Percentiles rank a stretch among this genome's conserved stretches.
Evolutionary conservation across 2,797 vertebrate genomes (phyloP).

Genomic region (Naso thynnoides): DNA sequence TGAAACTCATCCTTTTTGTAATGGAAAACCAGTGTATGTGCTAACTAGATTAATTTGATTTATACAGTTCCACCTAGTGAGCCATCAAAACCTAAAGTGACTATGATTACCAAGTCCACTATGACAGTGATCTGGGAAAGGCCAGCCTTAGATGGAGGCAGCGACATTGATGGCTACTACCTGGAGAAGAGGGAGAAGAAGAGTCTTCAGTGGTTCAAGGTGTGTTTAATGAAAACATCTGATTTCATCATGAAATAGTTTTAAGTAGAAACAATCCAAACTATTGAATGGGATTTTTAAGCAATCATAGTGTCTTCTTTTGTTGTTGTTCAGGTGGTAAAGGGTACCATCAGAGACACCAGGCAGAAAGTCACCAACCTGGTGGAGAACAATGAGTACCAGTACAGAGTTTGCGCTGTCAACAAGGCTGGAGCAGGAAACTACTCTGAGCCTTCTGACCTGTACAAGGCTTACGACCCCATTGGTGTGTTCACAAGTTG

Average conservation of each 20-base stretch:
- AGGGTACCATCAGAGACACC: conserved; percentile 96
- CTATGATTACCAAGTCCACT: conserved; percentile 94
- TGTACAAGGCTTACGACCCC: conserved; percentile 94
- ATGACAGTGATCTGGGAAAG: conserved; percentile 98
- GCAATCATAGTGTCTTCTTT: not conserved
- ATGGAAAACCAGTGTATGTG: too few relatives aligned
- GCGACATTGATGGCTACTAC: conserved; percentile 95
- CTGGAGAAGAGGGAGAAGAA: conserved; percentile 98
- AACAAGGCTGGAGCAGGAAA: conserved; percentile 96
- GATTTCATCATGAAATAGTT: not conserved
- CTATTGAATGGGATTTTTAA: not conserved
- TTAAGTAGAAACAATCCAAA: not conserved
- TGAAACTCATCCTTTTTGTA: too few relatives aligned
- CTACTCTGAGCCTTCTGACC: conserved; percentile 92
- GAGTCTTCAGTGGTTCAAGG: conserved; percentile 97
- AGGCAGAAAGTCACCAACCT: conserved; percentile 95
- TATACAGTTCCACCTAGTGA: conserved; percentile 92
- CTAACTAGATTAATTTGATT: conserved; percentile 38
- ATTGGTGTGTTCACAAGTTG: conserved; percentile 86
- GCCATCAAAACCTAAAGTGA: conserved; percentile 92
- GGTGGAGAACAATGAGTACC: conserved; percentile 92
- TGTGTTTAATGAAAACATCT: conserved; percentile 11
- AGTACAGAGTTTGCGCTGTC: conserved; percentile 95
- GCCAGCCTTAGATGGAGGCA: conserved; percentile 93
- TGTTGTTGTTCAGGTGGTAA: conserved; percentile 87